phyloP scores from a whole-genome alignment of 2,888 invertebrate genomes.

The Diarsia dahlii region DNA sequence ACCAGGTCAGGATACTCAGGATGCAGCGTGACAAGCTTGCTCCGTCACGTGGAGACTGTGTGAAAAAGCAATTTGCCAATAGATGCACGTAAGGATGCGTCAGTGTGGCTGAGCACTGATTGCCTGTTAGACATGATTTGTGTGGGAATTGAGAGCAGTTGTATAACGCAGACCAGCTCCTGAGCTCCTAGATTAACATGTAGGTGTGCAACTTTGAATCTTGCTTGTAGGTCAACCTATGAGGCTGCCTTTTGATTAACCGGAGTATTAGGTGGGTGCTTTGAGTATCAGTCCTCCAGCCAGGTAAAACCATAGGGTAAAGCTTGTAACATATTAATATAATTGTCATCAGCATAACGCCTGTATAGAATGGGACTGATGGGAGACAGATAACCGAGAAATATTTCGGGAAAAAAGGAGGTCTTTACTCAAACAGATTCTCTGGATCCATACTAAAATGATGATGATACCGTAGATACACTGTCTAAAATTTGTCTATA shows the following conservation, averaged over 20 bases:
- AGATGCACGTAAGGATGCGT: slow-evolving; percentile 40
- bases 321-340: background rate
- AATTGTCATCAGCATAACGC: background rate
- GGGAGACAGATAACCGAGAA: background rate
- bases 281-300: too few species aligned
- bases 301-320: background rate
- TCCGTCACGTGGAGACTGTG: slow-evolving; percentile 41
- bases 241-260: too few species aligned
- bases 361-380: background rate
- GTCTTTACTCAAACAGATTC: background rate
- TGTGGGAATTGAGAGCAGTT: slow-evolving; percentile 21
- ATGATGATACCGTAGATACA: background rate
- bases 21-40: slow-evolving; percentile 39
- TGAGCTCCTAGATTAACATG: background rate
- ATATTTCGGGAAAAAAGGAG: background rate
- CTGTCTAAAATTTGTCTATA: background rate
- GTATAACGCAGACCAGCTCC: background rate
- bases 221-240: too few species aligned
- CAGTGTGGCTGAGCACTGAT: slow-evolving; percentile 14
- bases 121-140: slow-evolving; percentile 24
- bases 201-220: background rate
- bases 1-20: slow-evolving; percentile 62
- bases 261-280: too few species aligned
- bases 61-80: slow-evolving; percentile 60
- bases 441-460: background rate